These are phyloP conservation scores for Archaeoteleia sp. DNA, from an alignment of 2,888 invertebrate species.

Conservation along the genomic window DNA sequence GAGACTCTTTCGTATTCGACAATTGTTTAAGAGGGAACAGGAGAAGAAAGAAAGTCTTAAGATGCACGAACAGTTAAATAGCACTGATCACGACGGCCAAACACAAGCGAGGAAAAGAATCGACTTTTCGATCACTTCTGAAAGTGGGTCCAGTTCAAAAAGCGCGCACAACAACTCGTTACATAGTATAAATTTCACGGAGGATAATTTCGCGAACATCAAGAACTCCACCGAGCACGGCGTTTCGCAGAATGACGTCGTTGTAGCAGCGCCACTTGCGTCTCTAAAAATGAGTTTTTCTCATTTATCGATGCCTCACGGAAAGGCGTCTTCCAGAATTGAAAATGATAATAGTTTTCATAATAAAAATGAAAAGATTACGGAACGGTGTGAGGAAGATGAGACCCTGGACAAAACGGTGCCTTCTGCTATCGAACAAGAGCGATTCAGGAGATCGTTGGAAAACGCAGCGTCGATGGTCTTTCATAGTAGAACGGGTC, in stretches of 20 bases:
- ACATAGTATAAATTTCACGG: slow-evolving; percentile 65
- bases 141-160: no score
- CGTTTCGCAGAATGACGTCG: not conserved
- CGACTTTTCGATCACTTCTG: no score
- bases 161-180: slow-evolving; percentile 56
- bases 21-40: slow-evolving; percentile 65
- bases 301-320: no score
- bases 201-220: slow-evolving; percentile 22
- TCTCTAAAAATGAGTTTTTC: no score
- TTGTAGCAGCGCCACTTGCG: no score
- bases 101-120: no score
- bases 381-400: slow-evolving; percentile 64
- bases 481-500: slow-evolving; percentile 87
- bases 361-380: slow-evolving; percentile 17
- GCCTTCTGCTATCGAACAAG: slow-evolving; percentile 83
- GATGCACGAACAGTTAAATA: no score
- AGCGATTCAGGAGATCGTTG: slow-evolving; percentile 83
- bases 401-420: slow-evolving; percentile 73
- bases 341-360: not conserved
- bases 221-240: not conserved
- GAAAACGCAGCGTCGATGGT: slow-evolving; percentile 89
- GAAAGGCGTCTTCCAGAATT: slow-evolving; percentile 24
- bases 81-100: no score
- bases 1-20: slow-evolving; percentile 64
- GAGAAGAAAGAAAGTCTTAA: no score